phyloP scores from a whole-genome alignment of 2,113 vertebrate species.

The Cricetomys ansorgei region DNA sequence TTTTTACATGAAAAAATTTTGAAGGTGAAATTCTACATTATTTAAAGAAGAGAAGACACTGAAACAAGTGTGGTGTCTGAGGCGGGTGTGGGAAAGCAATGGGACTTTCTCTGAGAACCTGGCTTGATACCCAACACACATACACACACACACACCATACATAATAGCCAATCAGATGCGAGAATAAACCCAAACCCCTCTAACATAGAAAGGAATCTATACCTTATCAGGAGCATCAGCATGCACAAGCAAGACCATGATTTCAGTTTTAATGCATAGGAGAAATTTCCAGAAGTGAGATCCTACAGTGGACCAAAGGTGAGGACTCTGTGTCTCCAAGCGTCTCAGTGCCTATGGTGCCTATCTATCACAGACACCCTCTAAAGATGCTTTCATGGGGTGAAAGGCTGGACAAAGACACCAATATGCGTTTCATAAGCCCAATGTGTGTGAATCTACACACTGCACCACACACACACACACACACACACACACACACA shows the following conservation, averaged over 20 bases:
- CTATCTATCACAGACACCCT: background rate
- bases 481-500: background rate
- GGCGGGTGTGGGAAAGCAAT: too few relatives aligned
- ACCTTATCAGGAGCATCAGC: background rate
- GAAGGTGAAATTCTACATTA: background rate
- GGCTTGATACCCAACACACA: background rate
- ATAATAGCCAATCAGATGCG: background rate
- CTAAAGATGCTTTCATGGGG: background rate
- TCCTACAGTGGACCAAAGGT: background rate
- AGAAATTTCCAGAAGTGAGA: background rate
- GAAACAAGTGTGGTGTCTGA: background rate
- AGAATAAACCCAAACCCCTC: background rate
- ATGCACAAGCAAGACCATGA: background rate
- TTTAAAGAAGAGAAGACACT: background rate
- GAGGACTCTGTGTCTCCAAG: background rate
- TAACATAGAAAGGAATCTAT: background rate
- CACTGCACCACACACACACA: background rate
- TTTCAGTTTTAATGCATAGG: background rate
- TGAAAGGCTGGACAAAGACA: background rate
- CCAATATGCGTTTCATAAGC: background rate
- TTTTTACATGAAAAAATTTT: background rate
- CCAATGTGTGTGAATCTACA: background rate
- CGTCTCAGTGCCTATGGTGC: background rate
- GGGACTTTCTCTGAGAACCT: background rate
- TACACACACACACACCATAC: background rate